phyloP scores from a whole-genome alignment of 2,113 vertebrate species.

The Charina bottae region DNA sequence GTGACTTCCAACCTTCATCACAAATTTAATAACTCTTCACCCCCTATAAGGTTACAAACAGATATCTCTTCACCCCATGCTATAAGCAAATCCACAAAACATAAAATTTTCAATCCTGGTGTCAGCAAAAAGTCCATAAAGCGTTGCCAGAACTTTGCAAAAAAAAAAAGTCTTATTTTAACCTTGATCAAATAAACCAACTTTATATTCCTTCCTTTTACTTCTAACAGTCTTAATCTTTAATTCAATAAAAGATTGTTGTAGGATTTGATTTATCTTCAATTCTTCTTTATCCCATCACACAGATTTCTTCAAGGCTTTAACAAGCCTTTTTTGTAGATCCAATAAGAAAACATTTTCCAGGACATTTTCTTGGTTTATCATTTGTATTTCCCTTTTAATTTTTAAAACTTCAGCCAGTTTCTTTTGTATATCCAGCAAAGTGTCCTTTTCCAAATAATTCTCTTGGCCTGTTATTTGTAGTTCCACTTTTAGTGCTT shows the following conservation, averaged over 20 bases:
- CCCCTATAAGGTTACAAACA: background rate
- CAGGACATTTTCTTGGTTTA: background rate
- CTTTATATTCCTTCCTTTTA: background rate
- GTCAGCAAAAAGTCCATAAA: background rate
- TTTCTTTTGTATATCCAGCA: too few relatives aligned
- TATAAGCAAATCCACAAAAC: background rate
- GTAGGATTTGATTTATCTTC: background rate
- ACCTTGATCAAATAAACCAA: background rate
- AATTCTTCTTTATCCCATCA: background rate
- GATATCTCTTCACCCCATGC: background rate
- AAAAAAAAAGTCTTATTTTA: background rate
- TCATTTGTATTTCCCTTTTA: background rate
- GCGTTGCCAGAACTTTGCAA: background rate
- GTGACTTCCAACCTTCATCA: background rate
- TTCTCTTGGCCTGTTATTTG: too few relatives aligned
- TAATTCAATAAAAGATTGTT: background rate
- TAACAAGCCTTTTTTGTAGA: background rate
- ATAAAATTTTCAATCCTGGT: background rate
- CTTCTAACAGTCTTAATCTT: background rate
- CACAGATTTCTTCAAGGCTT: background rate
- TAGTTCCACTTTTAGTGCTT: background rate
- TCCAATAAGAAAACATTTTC: background rate
- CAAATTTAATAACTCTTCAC: background rate
- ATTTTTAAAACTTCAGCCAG: background rate
- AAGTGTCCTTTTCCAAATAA: too few relatives aligned